Conservation (phyloP, 2,888 invertebrate genomes). For the Lumbricus terrestris region DNA sequence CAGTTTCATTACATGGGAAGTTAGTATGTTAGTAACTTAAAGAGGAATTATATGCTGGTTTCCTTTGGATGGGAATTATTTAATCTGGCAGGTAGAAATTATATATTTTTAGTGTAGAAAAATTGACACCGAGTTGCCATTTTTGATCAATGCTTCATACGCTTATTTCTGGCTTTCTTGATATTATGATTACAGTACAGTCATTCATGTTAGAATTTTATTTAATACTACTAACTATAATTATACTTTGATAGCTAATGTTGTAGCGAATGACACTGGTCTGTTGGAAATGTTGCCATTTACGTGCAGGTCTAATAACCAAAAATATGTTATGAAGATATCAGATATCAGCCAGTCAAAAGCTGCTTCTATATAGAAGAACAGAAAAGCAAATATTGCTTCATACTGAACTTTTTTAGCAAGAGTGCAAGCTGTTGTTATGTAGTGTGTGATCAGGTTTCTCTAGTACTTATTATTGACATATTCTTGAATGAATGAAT, state of each 20-base stretch:
- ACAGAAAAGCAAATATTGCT: neutral
- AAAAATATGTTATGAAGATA: neutral
- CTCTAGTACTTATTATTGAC: too few relatives aligned
- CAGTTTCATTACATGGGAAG: neutral
- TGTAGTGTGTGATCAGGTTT: too few relatives aligned
- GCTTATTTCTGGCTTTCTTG: neutral
- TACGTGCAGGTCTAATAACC: neutral
- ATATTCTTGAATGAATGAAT: too few relatives aligned
- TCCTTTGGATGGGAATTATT: neutral
- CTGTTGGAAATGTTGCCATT: neutral
- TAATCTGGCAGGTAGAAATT: neutral
- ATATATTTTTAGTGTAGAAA: neutral
- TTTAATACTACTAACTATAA: neutral
- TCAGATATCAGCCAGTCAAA: neutral
- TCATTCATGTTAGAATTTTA: neutral
- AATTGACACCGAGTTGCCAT: neutral
- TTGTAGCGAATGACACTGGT: neutral
- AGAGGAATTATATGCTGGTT: neutral
- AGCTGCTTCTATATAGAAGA: neutral
- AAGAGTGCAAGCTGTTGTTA: too few relatives aligned
- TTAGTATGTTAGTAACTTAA: neutral
- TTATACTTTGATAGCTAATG: neutral
- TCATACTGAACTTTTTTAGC: neutral
- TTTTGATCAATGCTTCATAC: neutral
- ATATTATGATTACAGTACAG: neutral